These are phyloP conservation scores for Misgurnus anguillicaudatus DNA, from an alignment of 2,113 vertebrate species.

Conservation along the genomic window DNA sequence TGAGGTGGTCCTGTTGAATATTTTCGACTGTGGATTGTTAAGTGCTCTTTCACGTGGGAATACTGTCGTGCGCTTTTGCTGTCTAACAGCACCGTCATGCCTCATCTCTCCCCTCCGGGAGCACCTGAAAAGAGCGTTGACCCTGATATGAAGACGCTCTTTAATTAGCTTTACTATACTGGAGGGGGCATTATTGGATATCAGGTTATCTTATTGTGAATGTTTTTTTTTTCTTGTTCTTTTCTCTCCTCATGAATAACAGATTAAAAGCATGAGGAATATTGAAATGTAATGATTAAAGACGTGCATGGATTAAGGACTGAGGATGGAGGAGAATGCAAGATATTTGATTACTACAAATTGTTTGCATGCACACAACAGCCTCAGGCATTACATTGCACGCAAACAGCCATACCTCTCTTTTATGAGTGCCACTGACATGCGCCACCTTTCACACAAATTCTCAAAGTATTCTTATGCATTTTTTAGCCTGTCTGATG, in stretches of 20 bases:
- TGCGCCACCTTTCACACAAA: constrained; percentile 18
- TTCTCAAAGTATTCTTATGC: neutral
- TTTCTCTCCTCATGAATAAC: neutral
- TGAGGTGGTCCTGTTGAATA: constrained; percentile 50
- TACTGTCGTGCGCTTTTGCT: neutral
- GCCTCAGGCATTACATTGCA: constrained; percentile 1
- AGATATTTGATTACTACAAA: neutral
- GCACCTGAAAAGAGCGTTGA: constrained; percentile 14
- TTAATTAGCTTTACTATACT: neutral
- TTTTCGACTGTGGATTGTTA: constrained; percentile 40
- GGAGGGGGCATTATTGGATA: neutral
- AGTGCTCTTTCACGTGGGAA: constrained; percentile 29
- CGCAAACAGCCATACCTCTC: neutral
- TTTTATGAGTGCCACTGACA: constrained; percentile 3
- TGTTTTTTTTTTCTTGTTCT: neutral
- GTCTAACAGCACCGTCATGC: neutral
- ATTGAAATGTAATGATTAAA: constrained; percentile 24
- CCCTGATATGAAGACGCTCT: neutral
- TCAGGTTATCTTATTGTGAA: neutral
- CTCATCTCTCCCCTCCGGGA: neutral
- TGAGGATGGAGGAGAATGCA: neutral
- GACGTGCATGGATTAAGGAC: neutral
- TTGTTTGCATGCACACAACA: neutral
- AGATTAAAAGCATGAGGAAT: neutral
- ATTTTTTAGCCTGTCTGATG: neutral